Evolutionary conservation across 2,888 invertebrate genomes (phyloP), one percentile per base, ranked within the genome.

Genomic region (Taenaris catops): DNA sequence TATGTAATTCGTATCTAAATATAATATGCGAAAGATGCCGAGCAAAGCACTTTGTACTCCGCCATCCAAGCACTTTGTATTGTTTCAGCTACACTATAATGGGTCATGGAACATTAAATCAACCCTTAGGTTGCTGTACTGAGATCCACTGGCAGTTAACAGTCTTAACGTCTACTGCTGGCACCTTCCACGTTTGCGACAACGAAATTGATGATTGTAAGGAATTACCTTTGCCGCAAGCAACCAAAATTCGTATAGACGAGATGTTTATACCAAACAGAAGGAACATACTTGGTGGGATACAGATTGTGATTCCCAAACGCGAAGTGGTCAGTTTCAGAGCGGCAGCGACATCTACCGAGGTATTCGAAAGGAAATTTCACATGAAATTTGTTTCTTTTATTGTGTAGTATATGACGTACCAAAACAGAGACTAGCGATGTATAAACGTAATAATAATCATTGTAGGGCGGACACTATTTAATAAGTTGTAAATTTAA

Each of bases 221-320:
- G 0, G 70, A 71, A 18, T 4, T 48, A 1, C 48, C 58, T 1
- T 36, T 83, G 1, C 53, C 55, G 0, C 36, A 58, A 0, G 51
- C 74, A 0, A 39, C 26, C 1, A 86, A 83, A 41, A 18, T 79
- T 10, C 76, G 70, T 21, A 29, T 79, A 1, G 76, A 78, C 1
- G 81, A 83, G 38, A 66, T 84, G 0, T 86, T 69, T 33, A 45
- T 83, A 21, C 84, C 86, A 0, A 86, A 86, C 25, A 59, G 74
- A 33, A 66, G 71, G 11, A 71, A 81, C 20, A 79, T 84, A n/a
- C 45, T 83, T 2, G 80, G 83, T 4, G 79, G 76, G 0, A 55
- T 86, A 1, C 62, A 69, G 14, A 50, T 86, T 0, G 46, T 60
- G 0, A 73, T 81, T 12, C 47, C 49, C 0, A 73, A 64, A 25